Base-by-base conservation (phyloP, 2,888 invertebrate genomes). In the Lomographa bimaculata region DNA sequence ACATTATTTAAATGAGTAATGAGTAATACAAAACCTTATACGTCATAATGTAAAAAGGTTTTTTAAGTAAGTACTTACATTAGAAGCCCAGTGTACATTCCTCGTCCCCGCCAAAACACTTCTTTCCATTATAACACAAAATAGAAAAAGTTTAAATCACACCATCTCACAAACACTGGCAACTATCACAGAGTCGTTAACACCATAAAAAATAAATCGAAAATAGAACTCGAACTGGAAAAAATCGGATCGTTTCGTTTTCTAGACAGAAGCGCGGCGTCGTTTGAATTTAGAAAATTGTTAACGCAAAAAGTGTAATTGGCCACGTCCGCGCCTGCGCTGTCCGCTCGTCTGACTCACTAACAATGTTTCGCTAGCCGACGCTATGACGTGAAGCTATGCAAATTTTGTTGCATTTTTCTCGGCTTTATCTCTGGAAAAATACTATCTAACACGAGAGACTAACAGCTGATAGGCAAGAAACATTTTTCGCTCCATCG, bases 21-120 rank as follows among this genome's bases (percentile, higher is more conserved):
- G n/a, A n/a, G n/a, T n/a, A n/a, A n/a, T n/a, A n/a, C n/a, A n/a
- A n/a, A n/a, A n/a, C n/a, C n/a, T n/a, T n/a, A n/a, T n/a, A n/a
- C n/a, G n/a, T n/a, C n/a, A n/a, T n/a, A n/a, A n/a, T n/a, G n/a
- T n/a, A 29, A 25, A 24, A 36, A 24, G 12, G 18, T 23, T n/a
- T 20, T 7, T 21, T 33, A 5, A 20, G 17, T 25, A 7, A 41
- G 41, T 64, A 86, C 87, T 87, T 47, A 89, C 87, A 62, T 86
- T 77, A 53, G 85, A 79, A 63, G 84, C 85, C 87, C 87, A 89
- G 50, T 80, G 83, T 48, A 89, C 83, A 60, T 84, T 84, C 49
- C 72, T 76, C 46, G 80, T 66, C 47, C 68, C 76, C 56, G 84
- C 85, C 67, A 85, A 73, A 70, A 85, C 76, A 78, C 87, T 87